Evolutionary conservation across 2,888 invertebrate genomes (phyloP), one percentile per base, ranked within the genome.

Genomic region (Elysia crispata): DNA sequence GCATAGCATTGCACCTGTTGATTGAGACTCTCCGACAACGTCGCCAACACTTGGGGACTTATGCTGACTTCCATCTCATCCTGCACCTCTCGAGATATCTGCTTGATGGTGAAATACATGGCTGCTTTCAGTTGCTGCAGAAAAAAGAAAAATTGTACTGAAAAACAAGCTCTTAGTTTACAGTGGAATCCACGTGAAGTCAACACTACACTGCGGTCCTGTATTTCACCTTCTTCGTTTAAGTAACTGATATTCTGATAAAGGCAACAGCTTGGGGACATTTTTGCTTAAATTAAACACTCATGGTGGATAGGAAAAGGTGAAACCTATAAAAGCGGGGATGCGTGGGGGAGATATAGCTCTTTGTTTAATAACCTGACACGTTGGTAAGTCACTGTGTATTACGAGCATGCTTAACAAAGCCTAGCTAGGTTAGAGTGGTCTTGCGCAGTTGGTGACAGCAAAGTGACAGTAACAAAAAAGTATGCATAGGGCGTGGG

Each of bases 11-110:
- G 88, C 69, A 94, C 86, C 89, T 95, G 95, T 89, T 93, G 94
- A 91, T 93, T 94, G 23, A 94, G 92, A 5, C 95, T 89, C 89
- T 95, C 95, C 0, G 94, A 92, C 73, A 95, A 93, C 18, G 95
- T 90, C 83, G 95, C 94, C 84, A 94, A 92, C 0, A 94, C 94
- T 76, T 94, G 92, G 84, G 93, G 92, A 49, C 94, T 93, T 28
- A 94, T 92, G 13, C 83, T 81, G 1, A 89, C 83, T n/a, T 86
- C 85, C 57, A 83, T 78, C 1, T 86, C 86, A 6, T 83, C 81
- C 1, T 81, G 84, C 20, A 84, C 77, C 90, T 95, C 94, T 80
- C 93, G 92, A 85, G 94, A 94, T 66, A 95, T 93, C 81, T 93
- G 91, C 75, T 93, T 92, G 0, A 94, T 93, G 83, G 94, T 94